Evolutionary conservation across 2,888 invertebrate species (phyloP).

Genomic region (Calephelis perditalis): DNA sequence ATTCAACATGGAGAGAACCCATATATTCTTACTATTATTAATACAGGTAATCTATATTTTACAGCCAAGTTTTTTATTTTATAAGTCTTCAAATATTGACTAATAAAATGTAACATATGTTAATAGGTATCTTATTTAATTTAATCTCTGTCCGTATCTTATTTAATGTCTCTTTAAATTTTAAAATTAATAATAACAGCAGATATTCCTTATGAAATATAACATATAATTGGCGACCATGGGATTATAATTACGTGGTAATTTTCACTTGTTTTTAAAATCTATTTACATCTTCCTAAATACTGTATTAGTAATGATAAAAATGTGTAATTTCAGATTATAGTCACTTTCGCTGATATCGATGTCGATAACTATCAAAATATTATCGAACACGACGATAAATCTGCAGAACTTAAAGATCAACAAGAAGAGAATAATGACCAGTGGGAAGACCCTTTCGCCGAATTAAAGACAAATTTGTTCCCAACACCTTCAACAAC

Average conservation of each 20-base stretch:
- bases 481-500: conserved; percentile 49
- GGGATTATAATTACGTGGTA: too few relatives aligned
- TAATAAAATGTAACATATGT: neutral
- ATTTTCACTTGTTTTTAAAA: too few relatives aligned
- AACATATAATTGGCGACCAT: too few relatives aligned
- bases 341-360: conserved; percentile 39
- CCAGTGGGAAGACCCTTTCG: conserved; percentile 52
- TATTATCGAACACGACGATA: conserved; percentile 23
- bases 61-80: conserved; percentile 16
- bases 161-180: too few relatives aligned
- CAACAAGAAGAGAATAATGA: conserved; percentile 40
- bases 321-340: conserved; percentile 39
- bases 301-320: too few relatives aligned
- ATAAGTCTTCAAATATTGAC: conserved; percentile 3
- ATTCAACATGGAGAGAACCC: conserved; percentile 51
- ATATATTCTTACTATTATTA: conserved; percentile 51
- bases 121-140: too few relatives aligned
- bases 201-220: too few relatives aligned
- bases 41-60: conserved; percentile 51
- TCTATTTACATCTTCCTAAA: too few relatives aligned
- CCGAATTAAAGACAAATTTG: conserved; percentile 37
- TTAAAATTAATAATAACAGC: too few relatives aligned
- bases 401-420: conserved; percentile 33
- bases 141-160: too few relatives aligned
- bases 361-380: conserved; percentile 35